Evolutionary conservation across 1,140 invertebrate species (phyloP).

Genomic region (Penaeus indicus): DNA sequence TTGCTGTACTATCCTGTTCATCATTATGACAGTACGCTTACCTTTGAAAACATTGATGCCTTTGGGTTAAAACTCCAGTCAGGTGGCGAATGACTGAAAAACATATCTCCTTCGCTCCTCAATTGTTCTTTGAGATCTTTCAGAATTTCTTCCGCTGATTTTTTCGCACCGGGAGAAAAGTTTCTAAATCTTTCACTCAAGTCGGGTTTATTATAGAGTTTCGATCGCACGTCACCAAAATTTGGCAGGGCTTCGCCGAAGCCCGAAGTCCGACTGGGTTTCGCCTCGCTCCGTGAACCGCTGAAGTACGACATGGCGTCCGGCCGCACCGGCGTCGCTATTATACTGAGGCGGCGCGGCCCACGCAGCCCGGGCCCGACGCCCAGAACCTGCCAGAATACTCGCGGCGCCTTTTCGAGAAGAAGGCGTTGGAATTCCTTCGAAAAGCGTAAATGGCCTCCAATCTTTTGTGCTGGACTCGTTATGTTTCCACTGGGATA

Average conservation of each 20-base stretch:
- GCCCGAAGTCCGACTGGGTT: neutral
- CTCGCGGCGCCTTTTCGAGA: neutral
- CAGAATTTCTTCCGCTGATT: slow-evolving; percentile 45
- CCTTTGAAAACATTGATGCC: slow-evolving; percentile 40
- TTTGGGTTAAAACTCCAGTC: slow-evolving; percentile 45
- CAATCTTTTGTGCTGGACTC: no score
- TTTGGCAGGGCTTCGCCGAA: neutral
- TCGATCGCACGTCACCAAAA: slow-evolving; percentile 21
- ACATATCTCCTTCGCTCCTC: slow-evolving; percentile 44
- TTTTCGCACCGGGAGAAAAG: slow-evolving; percentile 47
- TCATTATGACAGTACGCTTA: neutral
- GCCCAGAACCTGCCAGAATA: slow-evolving; percentile 46
- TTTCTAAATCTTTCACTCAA: slow-evolving; percentile 26
- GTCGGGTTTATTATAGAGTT: neutral
- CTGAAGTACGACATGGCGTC: slow-evolving; percentile 41
- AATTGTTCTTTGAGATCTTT: slow-evolving; percentile 48
- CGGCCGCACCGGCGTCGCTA: slow-evolving; percentile 16
- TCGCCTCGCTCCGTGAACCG: slow-evolving; percentile 2
- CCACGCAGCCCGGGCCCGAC: slow-evolving; percentile 14
- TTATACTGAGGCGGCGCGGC: slow-evolving; percentile 7
- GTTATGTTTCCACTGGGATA: no score
- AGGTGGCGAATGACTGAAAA: slow-evolving; percentile 39
- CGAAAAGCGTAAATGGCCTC: no score
- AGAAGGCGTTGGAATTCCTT: neutral
- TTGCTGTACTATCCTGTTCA: no score